Evolutionary conservation across 2,113 vertebrate genomes (phyloP), one percentile per base, ranked within the genome.

Genomic region (Laterallus jamaicensis): DNA sequence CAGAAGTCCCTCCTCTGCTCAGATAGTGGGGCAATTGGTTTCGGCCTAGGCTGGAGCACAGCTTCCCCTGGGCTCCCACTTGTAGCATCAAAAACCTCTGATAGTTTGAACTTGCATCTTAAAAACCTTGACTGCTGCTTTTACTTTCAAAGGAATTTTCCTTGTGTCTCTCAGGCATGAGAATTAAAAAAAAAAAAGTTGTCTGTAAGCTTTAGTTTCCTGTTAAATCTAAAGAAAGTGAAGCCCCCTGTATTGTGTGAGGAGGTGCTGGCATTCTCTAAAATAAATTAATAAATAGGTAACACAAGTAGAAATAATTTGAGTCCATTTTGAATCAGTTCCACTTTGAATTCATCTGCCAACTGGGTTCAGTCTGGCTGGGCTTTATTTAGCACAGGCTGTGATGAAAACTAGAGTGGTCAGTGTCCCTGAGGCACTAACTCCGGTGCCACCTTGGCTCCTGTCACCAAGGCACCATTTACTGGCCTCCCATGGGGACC

Each of bases 381-480:
- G 2, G 17, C 31, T 56, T 81, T 15, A 12, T 56, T 81, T 15
- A 12, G 40, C 31, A 19, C 29, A 15, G 68, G 25, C 17, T 28
- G 15, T 21, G 32, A 16, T 35, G 40, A 35, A 39, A n/a, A 22
- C 7, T 8, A 49, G 49, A 69, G 29, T 1, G 1, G 20, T 25
- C 0, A 0, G 55, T 26, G 49, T 56, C 31, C 21, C 0, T 31
- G 52, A 59, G 60, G 52, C 2, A 3, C 60, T 59, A 37, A 42
- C 31, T 29, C 20, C 10, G 42, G 9, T 58, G 59, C 52, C 20
- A 1, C 25, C 77, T 40, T 13, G 42, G 35, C 59, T 59, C 16
- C 52, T 42, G 42, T 25, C 40, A 21, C 35, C 5, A 0, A 20
- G 35, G 77, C 35, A 15, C 60, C 24, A 3, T 56, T n/a, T 22